Conservation (phyloP, 2,797 vertebrate species). For the Lophotriccus pileatus region DNA sequence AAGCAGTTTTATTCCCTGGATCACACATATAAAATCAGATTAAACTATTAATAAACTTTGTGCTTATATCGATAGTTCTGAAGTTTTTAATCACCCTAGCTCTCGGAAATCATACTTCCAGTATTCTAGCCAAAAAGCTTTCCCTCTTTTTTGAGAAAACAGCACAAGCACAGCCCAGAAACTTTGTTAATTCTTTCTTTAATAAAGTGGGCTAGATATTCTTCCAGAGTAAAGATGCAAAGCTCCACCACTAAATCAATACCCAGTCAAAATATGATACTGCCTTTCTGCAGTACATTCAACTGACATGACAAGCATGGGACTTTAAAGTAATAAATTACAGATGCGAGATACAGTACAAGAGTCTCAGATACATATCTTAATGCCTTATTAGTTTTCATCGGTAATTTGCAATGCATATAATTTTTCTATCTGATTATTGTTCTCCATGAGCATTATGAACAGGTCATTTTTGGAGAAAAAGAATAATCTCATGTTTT, state of each 20-base stretch:
- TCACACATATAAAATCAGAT: not conserved
- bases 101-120: not conserved
- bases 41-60: not conserved
- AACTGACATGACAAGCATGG: slow-evolving; percentile 29
- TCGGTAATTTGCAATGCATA: not conserved
- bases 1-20: not conserved
- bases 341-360: not conserved
- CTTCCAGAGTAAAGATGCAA: slow-evolving; percentile 34
- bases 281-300: slow-evolving; percentile 25
- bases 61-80: not conserved
- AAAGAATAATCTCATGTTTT: not conserved
- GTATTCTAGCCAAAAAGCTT: not conserved
- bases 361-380: not conserved
- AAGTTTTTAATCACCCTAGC: not conserved
- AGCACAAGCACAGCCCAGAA: not conserved
- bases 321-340: not conserved
- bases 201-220: slow-evolving; percentile 46
- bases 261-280: slow-evolving; percentile 15
- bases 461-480: not conserved
- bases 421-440: not conserved
- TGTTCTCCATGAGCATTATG: not conserved
- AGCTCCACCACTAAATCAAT: slow-evolving; percentile 6
- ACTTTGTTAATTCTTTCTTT: slow-evolving; percentile 44
- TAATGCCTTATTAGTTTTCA: not conserved
- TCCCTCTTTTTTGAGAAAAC: not conserved